Evolutionary conservation across 2,113 vertebrate genomes (phyloP).

Genomic region (Erpornis zantholeuca): DNA sequence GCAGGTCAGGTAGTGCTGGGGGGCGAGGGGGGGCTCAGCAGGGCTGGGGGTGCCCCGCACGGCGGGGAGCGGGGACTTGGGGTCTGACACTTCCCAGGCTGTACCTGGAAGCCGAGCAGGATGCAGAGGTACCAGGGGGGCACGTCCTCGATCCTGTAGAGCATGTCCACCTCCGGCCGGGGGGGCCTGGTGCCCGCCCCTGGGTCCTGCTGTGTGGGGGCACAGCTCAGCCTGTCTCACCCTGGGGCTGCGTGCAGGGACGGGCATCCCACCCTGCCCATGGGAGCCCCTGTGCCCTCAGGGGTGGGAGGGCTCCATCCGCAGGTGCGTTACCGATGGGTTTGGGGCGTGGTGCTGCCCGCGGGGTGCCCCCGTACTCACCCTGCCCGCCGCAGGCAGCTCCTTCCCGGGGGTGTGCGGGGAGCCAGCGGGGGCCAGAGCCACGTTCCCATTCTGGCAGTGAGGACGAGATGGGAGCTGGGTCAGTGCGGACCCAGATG

Average conservation of each 20-base stretch:
- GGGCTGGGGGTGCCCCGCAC: background rate
- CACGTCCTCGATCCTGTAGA: constrained; percentile 92
- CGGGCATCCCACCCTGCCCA: background rate
- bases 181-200: background rate
- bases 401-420: background rate
- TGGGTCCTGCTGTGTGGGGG: background rate
- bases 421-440: background rate
- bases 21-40: background rate
- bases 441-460: constrained; percentile 4
- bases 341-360: background rate
- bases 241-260: too few relatives aligned
- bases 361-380: background rate
- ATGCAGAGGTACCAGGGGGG: constrained; percentile 96
- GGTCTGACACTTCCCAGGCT: background rate
- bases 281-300: background rate
- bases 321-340: rapidly evolving
- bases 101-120: constrained; percentile 93
- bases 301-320: background rate
- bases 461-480: background rate
- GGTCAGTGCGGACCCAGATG: background rate
- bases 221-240: background rate
- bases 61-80: rapidly evolving
- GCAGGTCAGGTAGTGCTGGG: constrained; percentile 94
- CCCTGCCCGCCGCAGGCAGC: background rate
- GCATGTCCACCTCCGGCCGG: constrained; percentile 80